Base-by-base conservation (phyloP, 2,113 vertebrate genomes). In the Bubo bubo region DNA sequence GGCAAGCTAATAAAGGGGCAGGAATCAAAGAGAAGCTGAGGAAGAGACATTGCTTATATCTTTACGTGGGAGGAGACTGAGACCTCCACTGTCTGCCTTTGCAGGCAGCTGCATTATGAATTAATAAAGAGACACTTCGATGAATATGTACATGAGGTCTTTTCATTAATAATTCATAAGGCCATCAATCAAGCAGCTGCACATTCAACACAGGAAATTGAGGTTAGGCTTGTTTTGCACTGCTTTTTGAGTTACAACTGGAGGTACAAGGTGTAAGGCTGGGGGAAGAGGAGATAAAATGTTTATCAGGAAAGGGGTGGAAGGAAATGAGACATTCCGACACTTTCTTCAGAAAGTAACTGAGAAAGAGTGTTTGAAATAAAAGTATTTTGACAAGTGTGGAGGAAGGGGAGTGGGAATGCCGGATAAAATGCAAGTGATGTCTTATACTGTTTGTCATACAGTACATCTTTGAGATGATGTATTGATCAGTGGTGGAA, bases 101-200 rank as follows among this genome's bases (percentile, higher is more conserved):
- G 28, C 87, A 96, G 76, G 76, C 97, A 97, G 95, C 94, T 98
- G 98, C 88, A 88, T 98, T 94, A 98, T 98, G 96, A 98, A 98
- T 98, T 98, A 98, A 98, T 98, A 98, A 98, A 95, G 73, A 95
- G 79, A 94, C 58, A 91, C 28, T 75, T n/a, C 55, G 93, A 97
- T 97, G 92, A 97, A 97, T 98, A 98, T 97, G 95, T 94, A 97
- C 70, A 90, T 81, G 45, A 94, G 56, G 28, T 63, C 37, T 72
- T 94, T 79, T 43, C 20, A 97, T 98, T 98, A 98, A 96, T 95
- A 97, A 97, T 98, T 97, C 83, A 97, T 90, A 80, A 79, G 39
- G 17, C 60, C 80, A 88, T 96, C 96, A 97, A 96, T 98, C 97
- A 98, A 79, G 55, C 79, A 90, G 79, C 92, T 97, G 74, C 91